Conservation (phyloP, 2,797 vertebrate genomes). For the Takifugu ocellatus region DNA sequence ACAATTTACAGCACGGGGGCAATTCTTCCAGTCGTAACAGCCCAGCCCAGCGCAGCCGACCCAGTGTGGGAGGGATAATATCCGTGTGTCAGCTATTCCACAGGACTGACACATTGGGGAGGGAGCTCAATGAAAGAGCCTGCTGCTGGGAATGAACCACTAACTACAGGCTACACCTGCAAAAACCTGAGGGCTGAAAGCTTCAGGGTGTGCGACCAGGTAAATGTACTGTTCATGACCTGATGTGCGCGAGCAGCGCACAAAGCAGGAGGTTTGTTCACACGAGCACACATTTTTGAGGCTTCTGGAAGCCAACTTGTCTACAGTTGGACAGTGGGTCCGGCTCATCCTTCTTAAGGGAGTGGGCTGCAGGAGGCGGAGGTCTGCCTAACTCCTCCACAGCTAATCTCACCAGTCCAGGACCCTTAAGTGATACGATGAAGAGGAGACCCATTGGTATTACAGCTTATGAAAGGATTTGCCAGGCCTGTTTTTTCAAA, state of each 20-base stretch:
- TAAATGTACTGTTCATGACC: constrained; percentile 15
- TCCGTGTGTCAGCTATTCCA: constrained; percentile 83
- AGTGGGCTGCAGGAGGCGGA: constrained; percentile 42
- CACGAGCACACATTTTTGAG: constrained; percentile 31
- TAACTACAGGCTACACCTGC: constrained; percentile 63
- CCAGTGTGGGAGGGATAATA: constrained; percentile 63
- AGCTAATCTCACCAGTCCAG: constrained; percentile 65
- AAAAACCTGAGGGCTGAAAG: constrained; percentile 47
- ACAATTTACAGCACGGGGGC: constrained; percentile 75
- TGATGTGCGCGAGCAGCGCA: constrained; percentile 46
- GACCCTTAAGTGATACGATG: constrained; percentile 53
- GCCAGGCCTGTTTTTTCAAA: constrained; percentile 31
- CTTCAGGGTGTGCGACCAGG: constrained; percentile 27
- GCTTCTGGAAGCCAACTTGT: constrained; percentile 61
- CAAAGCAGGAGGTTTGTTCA: constrained; percentile 38
- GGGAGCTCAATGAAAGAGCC: constrained; percentile 58
- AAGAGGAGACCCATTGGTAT: constrained; percentile 46
- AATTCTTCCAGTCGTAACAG: constrained; percentile 73
- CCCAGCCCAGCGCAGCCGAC: constrained; percentile 59
- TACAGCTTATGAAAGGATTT: constrained; percentile 59
- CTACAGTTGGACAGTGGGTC: constrained; percentile 63
- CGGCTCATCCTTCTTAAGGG: constrained; percentile 68
- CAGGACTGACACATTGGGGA: constrained; percentile 59
- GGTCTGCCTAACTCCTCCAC: constrained; percentile 61
- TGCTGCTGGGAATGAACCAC: constrained; percentile 62